Base-by-base conservation (phyloP, 2,888 invertebrate genomes). In the Apotomis capreana region DNA sequence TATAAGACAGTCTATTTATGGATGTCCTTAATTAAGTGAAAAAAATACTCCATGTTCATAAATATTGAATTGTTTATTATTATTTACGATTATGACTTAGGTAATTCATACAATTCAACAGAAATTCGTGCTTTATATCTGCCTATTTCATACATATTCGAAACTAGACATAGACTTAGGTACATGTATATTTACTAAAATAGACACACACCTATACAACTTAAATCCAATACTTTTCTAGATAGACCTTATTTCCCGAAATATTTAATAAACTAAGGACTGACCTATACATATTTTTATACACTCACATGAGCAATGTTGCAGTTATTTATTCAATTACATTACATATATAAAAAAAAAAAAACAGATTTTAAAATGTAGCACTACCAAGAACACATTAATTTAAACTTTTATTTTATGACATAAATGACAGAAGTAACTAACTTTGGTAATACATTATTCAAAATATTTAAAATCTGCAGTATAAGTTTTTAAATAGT, bases 61-160 rank as follows among this genome's bases (percentile, higher is more conserved):
- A 73, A 61, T 75, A 76, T 61, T 70, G 68, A 65, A 69, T 69
- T 69, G 57, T 76, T 75, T 76, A 77, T 74, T 74, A 76, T 65
- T 69, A 73, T 74, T 75, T 76, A 76, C 68, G 73, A 74, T 75
- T 85, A 84, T 88, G 88, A 88, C 88, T 89, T 87, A 87, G 87
- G 83, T 77, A 82, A 83, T 86, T 80, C 79, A 84, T 84, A 74
- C 64, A 69, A 65, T 69, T 65, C 46, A 36, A 79, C 78, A 79
- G 76, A 75, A 75, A 69, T 57, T 26, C 46, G 26, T 26, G 12
- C 46, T 58, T 15, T 37, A 57, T 49, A 67, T 49, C 9, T 10
- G 8, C 49, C 49, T 49, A 58, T 58, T 58, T 59, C 13, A 59
- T 40, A 5, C 12, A 40, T 40, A 51, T 49, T 51, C 15, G 51